Evolutionary conservation across 2,888 invertebrate genomes (phyloP).

Genomic region (Polymixis flavicincta): DNA sequence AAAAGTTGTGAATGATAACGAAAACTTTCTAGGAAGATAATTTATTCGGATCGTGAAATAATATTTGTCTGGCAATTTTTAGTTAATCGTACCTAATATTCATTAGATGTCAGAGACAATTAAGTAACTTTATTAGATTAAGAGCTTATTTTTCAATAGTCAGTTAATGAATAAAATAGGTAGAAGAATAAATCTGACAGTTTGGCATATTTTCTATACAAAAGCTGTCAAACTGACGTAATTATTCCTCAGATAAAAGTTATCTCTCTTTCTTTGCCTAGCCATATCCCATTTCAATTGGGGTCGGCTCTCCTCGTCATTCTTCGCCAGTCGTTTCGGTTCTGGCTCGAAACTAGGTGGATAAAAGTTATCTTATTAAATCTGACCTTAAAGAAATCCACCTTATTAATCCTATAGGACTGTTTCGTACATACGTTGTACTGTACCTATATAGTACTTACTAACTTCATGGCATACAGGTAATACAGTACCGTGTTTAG

Average conservation of each 20-base stretch:
- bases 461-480: neutral
- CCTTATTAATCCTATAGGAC: neutral
- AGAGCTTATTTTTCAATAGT: too few relatives aligned
- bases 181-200: too few relatives aligned
- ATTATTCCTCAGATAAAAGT: too few relatives aligned
- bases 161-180: too few relatives aligned
- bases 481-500: neutral
- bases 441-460: neutral
- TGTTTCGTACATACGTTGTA: neutral
- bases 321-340: too few relatives aligned
- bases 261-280: too few relatives aligned
- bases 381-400: neutral
- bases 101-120: constrained; percentile 16
- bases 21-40: constrained; percentile 19
- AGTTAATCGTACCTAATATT: neutral
- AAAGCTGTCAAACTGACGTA: too few relatives aligned
- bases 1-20: constrained; percentile 36
- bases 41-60: neutral
- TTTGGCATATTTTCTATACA: too few relatives aligned
- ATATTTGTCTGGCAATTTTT: constrained; percentile 1
- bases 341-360: too few relatives aligned
- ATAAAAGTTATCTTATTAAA: too few relatives aligned
- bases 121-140: neutral
- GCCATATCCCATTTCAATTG: too few relatives aligned
- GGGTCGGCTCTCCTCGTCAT: too few relatives aligned